Evolutionary conservation across 2,113 vertebrate genomes (phyloP).

Genomic region (Melanotaenia duboulayi): DNA sequence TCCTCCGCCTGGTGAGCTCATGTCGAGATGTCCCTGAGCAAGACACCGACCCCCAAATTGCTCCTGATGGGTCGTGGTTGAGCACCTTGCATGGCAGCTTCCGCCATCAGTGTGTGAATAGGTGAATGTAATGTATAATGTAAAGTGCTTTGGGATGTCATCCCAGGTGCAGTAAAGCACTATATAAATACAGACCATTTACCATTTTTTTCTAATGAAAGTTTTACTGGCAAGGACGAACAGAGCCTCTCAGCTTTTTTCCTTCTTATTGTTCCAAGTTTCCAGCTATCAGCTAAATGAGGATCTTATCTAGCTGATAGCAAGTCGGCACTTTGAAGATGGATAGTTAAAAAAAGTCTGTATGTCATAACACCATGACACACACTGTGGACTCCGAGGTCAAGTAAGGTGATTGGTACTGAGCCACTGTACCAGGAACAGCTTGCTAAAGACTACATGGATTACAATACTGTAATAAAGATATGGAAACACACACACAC

Average conservation of each 20-base stretch:
- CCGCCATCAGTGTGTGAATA: too few relatives aligned
- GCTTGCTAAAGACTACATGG: slow-evolving; percentile 12
- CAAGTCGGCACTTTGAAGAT: slow-evolving; percentile 27
- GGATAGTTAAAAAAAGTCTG: slow-evolving; percentile 9
- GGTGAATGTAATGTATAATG: too few relatives aligned
- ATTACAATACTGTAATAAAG: slow-evolving; percentile 33
- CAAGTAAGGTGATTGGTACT: slow-evolving; percentile 1
- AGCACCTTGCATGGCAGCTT: too few relatives aligned
- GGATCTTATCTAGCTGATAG: slow-evolving; percentile 36
- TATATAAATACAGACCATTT: too few relatives aligned
- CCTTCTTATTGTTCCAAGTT: slow-evolving; percentile 58
- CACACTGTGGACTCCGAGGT: slow-evolving; percentile 27
- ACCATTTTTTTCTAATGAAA: slow-evolving; percentile 14
- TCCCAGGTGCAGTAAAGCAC: too few relatives aligned
- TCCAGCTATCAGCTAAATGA: slow-evolving; percentile 44
- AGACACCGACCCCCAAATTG: too few relatives aligned
- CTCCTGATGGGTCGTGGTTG: too few relatives aligned
- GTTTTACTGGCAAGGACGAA: background rate
- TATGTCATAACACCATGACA: background rate
- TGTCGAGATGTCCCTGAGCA: too few relatives aligned
- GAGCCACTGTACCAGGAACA: slow-evolving; percentile 36
- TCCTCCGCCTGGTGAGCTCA: too few relatives aligned
- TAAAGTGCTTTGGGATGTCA: too few relatives aligned
- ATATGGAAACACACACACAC: background rate
- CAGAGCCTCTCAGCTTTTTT: background rate